Evolutionary conservation across 2,888 invertebrate species (phyloP), one percentile per base, ranked within the genome.

Genomic region (Gymnoscelis rufifasciata): DNA sequence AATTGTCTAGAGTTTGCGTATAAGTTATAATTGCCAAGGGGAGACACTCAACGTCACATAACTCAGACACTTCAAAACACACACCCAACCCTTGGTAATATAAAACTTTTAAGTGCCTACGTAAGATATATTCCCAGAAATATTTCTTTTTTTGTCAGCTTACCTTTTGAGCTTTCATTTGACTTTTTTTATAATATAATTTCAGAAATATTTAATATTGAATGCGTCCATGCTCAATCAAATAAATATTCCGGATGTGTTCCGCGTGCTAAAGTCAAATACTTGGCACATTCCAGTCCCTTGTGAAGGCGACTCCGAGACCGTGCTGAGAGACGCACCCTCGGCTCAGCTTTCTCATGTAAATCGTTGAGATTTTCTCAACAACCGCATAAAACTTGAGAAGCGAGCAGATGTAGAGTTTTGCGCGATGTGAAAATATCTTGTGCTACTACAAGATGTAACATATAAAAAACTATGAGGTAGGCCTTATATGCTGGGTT

Each of bases 341-440:
- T 68, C 69, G 58, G 53, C 63, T 64, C 49, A 54, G 71, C 73
- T 80, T 83, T 83, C 77, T 80, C 74, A 84, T 84, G 82, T 79
- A 83, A 82, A 83, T 84, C 74, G 76, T 62, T 54, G 61, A 75
- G 80, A 82, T 83, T 81, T 80, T 70, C 69, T 71, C 67, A 67
- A 60, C 64, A 71, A 80, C 77, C 74, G 68, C 76, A 71, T 78
- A 73, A 71, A 78, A 78, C 71, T 78, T 76, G 75, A 78, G 75
- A 5, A 3, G 2, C 5, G 5, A 19, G 19, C 19, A 5, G 5
- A 19, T 19, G 2, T 19, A n/a, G n/a, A n/a, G n/a, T n/a, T n/a
- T n/a, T n/a, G n/a, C n/a, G n/a, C n/a, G n/a, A n/a, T n/a, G n/a
- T n/a, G n/a, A n/a, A n/a, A n/a, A n/a, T n/a, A n/a, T n/a, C n/a